Evolutionary conservation across 2,797 vertebrate genomes (phyloP), one percentile per base, ranked within the genome.

Genomic region (Hypotaenidia okinawae): DNA sequence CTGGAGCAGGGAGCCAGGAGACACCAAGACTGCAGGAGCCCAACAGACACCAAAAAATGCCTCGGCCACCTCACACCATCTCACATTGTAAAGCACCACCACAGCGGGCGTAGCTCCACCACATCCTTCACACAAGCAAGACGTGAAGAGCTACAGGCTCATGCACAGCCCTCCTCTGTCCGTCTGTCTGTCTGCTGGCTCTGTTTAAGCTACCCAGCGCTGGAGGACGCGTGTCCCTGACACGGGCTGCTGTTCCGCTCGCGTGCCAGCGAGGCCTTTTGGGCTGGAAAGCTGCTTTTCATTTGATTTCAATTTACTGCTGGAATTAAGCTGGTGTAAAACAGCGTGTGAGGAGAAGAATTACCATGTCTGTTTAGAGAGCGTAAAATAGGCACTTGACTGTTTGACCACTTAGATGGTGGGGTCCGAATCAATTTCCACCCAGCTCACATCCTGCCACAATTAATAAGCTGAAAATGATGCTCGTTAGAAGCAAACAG

Each of bases 291-390:
- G 57, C 81, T 37, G 84, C 81, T 88, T 79, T 78, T 57, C 88
- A 70, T 75, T 82, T 82, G 41, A 85, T 78, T 95, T 91, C 94
- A 85, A 75, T 88, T 85, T 86, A 64, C 62, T 37, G 45, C 18
- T 86, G 85, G 81, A 91, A 91, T 93, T 78, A 93, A 95, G 77
- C 81, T 75, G 80, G 58, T 82, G 88, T 88, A 93, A 82, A 89
- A 85, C 67, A 85, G 62, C 13, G 57, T 8, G 70, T 8, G 72
- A 55, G 64, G 84, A 90, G 84, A 57, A 85, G 78, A 93, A 91
- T 70, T 27, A 89, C 88, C 58, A 28, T 62, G 89, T 86, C 84
- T 88, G 85, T 33, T 86, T 70, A 78, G 84, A 52, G 58, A 82
- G 84, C 77, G 37, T 74, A 85, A 88, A 90, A 85, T 57, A 82